A percentile compares a stretch with the other conserved stretches of the same genome.
Evolutionary conservation across 2,797 vertebrate species (phyloP).

Genomic region (Sphenopsis melanotis): DNA sequence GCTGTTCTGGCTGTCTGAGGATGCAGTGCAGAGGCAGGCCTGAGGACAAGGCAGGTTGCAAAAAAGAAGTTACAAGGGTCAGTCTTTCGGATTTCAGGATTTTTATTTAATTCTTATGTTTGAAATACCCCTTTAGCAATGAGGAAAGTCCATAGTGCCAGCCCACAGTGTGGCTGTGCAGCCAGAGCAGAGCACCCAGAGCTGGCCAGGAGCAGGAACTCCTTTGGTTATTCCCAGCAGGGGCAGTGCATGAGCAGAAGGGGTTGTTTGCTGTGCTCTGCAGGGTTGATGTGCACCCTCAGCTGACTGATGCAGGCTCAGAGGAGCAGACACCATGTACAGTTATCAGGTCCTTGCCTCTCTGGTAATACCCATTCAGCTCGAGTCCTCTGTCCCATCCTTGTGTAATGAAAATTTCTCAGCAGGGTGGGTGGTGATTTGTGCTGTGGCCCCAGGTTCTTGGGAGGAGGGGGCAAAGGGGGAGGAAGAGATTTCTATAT

Average conservation of each 20-base stretch:
- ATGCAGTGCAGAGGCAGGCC: background rate
- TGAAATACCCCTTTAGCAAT: background rate
- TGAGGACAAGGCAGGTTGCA: background rate
- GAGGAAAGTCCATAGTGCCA: background rate
- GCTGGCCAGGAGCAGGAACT: background rate
- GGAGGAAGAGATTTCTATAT: conserved; percentile 45
- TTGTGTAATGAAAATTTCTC: conserved; percentile 58
- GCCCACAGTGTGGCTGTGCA: rapidly evolving
- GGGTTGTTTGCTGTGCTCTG: background rate
- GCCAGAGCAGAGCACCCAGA: background rate
- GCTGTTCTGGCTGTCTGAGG: background rate
- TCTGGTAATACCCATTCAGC: background rate
- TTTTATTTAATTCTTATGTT: background rate
- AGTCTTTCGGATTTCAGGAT: background rate
- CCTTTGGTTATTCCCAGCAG: rapidly evolving
- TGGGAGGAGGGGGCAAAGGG: background rate
- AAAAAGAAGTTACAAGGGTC: background rate
- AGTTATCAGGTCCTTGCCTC: background rate
- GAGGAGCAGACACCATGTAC: background rate
- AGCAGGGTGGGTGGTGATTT: conserved; percentile 49
- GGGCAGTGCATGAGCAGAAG: background rate
- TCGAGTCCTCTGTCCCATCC: background rate
- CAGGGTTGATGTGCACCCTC: background rate
- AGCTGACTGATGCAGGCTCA: background rate
- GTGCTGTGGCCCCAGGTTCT: background rate